Conservation (phyloP, 2,797 vertebrate genomes). For the Cynopterus sphinx region DNA sequence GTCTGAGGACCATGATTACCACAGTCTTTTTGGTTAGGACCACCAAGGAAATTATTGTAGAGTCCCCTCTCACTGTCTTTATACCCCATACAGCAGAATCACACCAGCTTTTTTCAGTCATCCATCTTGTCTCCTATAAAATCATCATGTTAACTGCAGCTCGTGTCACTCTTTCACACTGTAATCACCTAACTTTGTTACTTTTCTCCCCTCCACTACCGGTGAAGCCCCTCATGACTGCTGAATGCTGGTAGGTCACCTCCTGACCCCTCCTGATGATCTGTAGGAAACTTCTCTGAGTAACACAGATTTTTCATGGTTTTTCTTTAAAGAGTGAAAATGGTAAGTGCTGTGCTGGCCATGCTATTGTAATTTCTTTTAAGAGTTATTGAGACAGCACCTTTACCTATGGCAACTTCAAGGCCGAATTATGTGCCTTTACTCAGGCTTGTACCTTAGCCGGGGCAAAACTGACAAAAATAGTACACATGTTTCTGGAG, state of each 20-base stretch:
- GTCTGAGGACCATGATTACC: not conserved
- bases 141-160: not conserved
- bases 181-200: too few species aligned
- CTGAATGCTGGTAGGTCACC: not conserved
- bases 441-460: not conserved
- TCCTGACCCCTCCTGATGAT: not conserved
- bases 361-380: not conserved
- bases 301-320: not conserved
- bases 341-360: not conserved
- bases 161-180: not conserved
- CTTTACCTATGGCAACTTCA: not conserved
- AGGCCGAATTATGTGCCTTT: not conserved
- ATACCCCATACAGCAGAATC: not conserved
- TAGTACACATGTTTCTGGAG: not conserved
- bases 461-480: not conserved
- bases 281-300: not conserved
- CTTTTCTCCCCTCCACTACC: too few species aligned
- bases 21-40: not conserved
- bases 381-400: not conserved
- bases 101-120: not conserved
- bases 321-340: not conserved
- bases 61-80: not conserved
- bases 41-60: not conserved
- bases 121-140: not conserved
- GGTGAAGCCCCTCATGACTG: not conserved